phyloP scores from a whole-genome alignment of 2,113 vertebrate genomes.

The Beaufortia kweichowensis region DNA sequence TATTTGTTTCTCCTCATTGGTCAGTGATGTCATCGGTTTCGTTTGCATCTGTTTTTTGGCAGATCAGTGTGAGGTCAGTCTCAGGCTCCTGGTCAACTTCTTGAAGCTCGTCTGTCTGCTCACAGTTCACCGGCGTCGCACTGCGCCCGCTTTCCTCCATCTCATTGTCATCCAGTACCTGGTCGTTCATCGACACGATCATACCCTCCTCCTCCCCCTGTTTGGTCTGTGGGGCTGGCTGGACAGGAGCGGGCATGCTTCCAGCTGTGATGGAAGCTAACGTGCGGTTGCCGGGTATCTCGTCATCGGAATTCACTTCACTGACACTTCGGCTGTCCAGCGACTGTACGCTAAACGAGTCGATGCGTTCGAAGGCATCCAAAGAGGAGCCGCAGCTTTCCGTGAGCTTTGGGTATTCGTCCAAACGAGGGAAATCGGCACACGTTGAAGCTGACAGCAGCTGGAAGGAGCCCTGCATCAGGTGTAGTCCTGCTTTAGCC shows the following conservation, averaged over 20 bases:
- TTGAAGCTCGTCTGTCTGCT: constrained; percentile 83
- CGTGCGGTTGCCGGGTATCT: constrained; percentile 84
- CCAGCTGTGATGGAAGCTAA: constrained; percentile 77
- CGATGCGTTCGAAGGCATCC: constrained; percentile 97
- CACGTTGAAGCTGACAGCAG: constrained; percentile 92
- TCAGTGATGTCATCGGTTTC: constrained; percentile 50
- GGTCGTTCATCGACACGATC: constrained; percentile 70
- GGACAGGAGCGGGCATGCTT: constrained; percentile 64
- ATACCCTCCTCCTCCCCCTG: constrained; percentile 62
- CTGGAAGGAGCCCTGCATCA: constrained; percentile 98
- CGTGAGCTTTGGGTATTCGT: constrained; percentile 93
- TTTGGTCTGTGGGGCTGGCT: background rate
- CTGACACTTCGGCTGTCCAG: constrained; percentile 96
- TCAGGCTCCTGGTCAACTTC: constrained; percentile 67
- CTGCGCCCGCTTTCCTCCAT: constrained; percentile 98
- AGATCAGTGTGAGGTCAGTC: constrained; percentile 46
- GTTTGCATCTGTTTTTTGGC: constrained; percentile 31
- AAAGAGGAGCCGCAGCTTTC: constrained; percentile 95
- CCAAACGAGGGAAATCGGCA: constrained; percentile 84
- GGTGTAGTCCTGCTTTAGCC: constrained; percentile 85
- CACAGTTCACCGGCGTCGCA: constrained; percentile 92
- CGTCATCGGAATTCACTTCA: constrained; percentile 97
- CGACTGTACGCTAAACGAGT: constrained; percentile 96
- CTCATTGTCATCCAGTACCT: constrained; percentile 82
- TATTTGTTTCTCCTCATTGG: constrained; percentile 68